Evolutionary conservation across 1,140 invertebrate genomes (phyloP).

Genomic region (Micrasema longulum): DNA sequence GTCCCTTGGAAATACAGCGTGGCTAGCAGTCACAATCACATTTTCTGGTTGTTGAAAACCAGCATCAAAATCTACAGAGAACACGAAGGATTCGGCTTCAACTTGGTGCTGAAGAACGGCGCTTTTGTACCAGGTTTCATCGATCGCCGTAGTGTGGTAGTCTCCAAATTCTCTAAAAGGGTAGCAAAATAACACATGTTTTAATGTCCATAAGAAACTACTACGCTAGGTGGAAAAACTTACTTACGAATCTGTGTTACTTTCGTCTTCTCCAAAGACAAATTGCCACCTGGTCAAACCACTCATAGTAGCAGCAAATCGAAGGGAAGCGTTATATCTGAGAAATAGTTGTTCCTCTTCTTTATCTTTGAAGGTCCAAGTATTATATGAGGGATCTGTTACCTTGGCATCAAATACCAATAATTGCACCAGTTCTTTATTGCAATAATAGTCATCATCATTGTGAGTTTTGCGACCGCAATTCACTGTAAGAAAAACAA

Average conservation of each 20-base stretch:
- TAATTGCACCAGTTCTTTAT: slow-evolving; percentile 85
- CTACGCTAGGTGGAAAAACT: too few relatives aligned
- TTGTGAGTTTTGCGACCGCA: slow-evolving; percentile 74
- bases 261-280: slow-evolving; percentile 68
- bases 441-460: slow-evolving; percentile 83
- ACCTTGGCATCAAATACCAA: slow-evolving; percentile 89
- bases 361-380: slow-evolving; percentile 69
- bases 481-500: slow-evolving; percentile 64
- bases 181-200: background rate
- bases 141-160: slow-evolving; percentile 81
- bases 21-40: slow-evolving; percentile 80
- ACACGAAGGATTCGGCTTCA: slow-evolving; percentile 80
- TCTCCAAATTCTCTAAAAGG: slow-evolving; percentile 79
- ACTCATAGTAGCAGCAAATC: slow-evolving; percentile 90
- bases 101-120: slow-evolving; percentile 88
- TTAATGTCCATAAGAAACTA: too few relatives aligned
- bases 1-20: slow-evolving; percentile 87
- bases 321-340: slow-evolving; percentile 76
- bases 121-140: slow-evolving; percentile 93
- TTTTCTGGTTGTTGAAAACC: slow-evolving; percentile 68
- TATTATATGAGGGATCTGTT: slow-evolving; percentile 77
- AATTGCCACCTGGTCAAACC: slow-evolving; percentile 89
- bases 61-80: slow-evolving; percentile 79
- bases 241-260: slow-evolving; percentile 48
- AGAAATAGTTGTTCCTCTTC: slow-evolving; percentile 69